phyloP scores from a whole-genome alignment of 2,113 vertebrate species.

The Rafetus swinhoei region DNA sequence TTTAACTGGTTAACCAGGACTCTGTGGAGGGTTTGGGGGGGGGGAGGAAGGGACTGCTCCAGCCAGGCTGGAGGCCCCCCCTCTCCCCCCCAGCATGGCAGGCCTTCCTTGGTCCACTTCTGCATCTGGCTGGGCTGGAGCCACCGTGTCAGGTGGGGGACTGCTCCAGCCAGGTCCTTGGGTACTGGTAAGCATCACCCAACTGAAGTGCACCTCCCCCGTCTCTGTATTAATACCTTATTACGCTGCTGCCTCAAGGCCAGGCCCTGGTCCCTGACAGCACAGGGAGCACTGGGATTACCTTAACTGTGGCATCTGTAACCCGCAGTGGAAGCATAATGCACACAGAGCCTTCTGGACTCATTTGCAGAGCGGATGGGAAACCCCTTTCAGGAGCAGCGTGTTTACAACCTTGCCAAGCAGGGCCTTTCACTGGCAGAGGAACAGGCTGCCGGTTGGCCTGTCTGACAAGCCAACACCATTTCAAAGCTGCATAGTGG shows the following conservation, averaged over 20 bases:
- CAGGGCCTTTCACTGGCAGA: background rate
- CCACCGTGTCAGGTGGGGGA: too few species aligned
- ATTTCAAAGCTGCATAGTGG: background rate
- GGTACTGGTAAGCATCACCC: too few species aligned
- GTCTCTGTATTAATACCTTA: background rate
- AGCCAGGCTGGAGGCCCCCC: too few species aligned
- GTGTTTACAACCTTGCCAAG: too few species aligned
- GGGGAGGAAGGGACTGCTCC: too few species aligned
- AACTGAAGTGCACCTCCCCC: background rate
- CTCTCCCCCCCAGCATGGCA: too few species aligned
- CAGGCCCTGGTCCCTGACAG: background rate
- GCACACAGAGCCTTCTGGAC: background rate
- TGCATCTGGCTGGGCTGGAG: too few species aligned
- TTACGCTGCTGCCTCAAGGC: background rate
- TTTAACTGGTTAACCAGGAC: too few species aligned
- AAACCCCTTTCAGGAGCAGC: background rate
- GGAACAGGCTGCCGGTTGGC: background rate
- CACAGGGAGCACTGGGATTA: rapidly evolving
- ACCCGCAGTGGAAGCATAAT: background rate
- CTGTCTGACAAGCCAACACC: rapidly evolving
- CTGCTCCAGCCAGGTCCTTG: too few species aligned
- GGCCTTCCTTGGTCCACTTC: too few species aligned
- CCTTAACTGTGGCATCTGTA: rapidly evolving
- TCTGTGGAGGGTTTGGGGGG: too few species aligned
- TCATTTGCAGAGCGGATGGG: background rate